A percentile compares a stretch with the other conserved stretches of the same genome.
Evolutionary conservation across 2,888 invertebrate species (phyloP).

Genomic region (Alviniconcha strummeri): DNA sequence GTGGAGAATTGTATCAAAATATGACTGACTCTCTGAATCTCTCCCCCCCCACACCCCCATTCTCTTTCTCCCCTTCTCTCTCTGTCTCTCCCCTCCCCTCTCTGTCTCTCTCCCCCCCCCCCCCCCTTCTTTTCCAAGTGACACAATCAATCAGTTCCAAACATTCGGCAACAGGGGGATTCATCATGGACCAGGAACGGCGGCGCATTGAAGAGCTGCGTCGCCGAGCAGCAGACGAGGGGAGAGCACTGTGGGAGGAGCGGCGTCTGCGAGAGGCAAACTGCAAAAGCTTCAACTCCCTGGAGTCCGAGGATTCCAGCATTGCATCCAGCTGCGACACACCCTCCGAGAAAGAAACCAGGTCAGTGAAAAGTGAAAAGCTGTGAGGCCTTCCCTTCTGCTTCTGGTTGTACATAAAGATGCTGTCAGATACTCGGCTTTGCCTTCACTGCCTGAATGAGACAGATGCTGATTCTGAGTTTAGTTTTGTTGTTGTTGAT

Average conservation of each 20-base stretch:
- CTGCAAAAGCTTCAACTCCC: slow-evolving; percentile 80
- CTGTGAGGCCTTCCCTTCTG: background rate
- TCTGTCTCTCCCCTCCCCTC: too few relatives aligned
- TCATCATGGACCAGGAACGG: slow-evolving; percentile 93
- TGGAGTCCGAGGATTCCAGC: slow-evolving; percentile 80
- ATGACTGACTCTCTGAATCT: too few relatives aligned
- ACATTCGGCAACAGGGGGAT: slow-evolving; percentile 80
- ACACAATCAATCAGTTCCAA: background rate
- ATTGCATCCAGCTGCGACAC: slow-evolving; percentile 78
- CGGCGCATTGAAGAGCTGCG: slow-evolving; percentile 90
- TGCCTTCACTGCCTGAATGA: background rate
- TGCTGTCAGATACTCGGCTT: background rate
- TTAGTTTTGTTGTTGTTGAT: background rate
- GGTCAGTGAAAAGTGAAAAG: slow-evolving; percentile 48
- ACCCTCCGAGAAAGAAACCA: slow-evolving; percentile 76
- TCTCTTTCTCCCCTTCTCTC: too few relatives aligned
- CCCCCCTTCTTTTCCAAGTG: background rate
- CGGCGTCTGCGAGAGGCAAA: slow-evolving; percentile 75
- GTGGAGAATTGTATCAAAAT: too few relatives aligned
- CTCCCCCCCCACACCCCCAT: too few relatives aligned
- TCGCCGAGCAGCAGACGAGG: slow-evolving; percentile 90
- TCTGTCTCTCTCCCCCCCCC: background rate
- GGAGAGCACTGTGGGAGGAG: slow-evolving; percentile 89
- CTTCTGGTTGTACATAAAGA: background rate
- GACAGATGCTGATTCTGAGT: background rate